phyloP scores from a whole-genome alignment of 2,797 vertebrate species.

The Cheirogaleus major region DNA sequence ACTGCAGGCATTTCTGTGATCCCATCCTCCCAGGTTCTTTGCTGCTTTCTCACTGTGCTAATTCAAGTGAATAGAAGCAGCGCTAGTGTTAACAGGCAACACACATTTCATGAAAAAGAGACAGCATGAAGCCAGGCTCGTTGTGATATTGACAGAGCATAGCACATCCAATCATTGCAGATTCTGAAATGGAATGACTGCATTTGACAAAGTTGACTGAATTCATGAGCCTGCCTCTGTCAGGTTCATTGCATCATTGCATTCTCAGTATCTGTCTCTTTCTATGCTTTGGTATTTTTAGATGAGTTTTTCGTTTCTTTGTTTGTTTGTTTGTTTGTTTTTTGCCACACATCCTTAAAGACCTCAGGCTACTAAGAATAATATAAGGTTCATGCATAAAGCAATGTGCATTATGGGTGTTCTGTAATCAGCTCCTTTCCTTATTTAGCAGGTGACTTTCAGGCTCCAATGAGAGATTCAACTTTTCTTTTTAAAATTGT shows the following conservation, averaged over 20 bases:
- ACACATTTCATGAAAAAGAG: constrained; percentile 68
- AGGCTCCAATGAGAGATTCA: background rate
- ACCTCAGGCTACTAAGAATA: background rate
- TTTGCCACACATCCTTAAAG: background rate
- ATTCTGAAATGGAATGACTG: constrained; percentile 59
- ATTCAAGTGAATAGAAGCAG: constrained; percentile 69
- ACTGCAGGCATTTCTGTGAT: constrained; percentile 53
- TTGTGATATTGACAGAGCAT: constrained; percentile 66
- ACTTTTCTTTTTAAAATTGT: constrained; percentile 9
- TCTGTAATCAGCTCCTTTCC: background rate
- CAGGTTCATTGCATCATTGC: constrained; percentile 51
- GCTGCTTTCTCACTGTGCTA: constrained; percentile 52
- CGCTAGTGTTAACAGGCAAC: constrained; percentile 58
- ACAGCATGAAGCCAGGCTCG: constrained; percentile 58
- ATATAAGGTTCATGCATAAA: background rate
- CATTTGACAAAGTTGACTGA: constrained; percentile 67
- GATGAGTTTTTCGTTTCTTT: background rate
- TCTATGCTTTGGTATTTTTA: background rate
- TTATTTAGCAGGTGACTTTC: background rate
- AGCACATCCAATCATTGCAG: constrained; percentile 35
- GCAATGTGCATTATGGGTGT: background rate
- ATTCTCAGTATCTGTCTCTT: constrained; percentile 38
- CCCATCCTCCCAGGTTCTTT: constrained; percentile 46
- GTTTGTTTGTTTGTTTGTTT: background rate
- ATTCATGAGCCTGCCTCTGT: constrained; percentile 21